Conservation (phyloP, 2,888 invertebrate species). For the Heliconius cydno region DNA sequence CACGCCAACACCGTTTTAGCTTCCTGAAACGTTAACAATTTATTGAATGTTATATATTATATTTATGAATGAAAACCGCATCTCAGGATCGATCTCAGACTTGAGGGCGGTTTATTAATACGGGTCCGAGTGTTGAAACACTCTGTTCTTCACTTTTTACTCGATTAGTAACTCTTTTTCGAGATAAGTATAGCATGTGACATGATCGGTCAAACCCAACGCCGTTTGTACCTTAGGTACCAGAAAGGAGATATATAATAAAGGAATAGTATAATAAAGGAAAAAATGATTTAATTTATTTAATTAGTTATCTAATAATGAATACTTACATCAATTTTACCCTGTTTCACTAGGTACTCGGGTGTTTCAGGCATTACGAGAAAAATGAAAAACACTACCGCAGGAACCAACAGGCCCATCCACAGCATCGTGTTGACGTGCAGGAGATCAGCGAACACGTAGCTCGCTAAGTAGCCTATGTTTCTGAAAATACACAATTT, state of each 20-base stretch:
- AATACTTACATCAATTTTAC: slow-evolving; percentile 74
- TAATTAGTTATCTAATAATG: background rate
- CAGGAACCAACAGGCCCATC: slow-evolving; percentile 70
- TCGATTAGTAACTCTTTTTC: too few relatives aligned
- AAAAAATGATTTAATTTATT: background rate
- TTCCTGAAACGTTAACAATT: slow-evolving; percentile 58
- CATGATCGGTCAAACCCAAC: too few relatives aligned
- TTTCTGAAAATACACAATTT: slow-evolving; percentile 59
- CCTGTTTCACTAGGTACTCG: slow-evolving; percentile 75
- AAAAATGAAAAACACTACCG: slow-evolving; percentile 68
- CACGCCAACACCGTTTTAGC: slow-evolving; percentile 74
- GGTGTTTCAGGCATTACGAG: slow-evolving; percentile 79
- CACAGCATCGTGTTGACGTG: slow-evolving; percentile 67
- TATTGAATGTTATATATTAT: background rate
- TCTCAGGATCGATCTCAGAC: too few relatives aligned
- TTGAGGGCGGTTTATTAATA: too few relatives aligned
- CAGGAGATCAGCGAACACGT: slow-evolving; percentile 70
- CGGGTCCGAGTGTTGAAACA: too few relatives aligned
- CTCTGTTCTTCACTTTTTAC: too few relatives aligned
- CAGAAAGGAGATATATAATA: too few relatives aligned
- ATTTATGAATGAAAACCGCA: too few relatives aligned
- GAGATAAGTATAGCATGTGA: too few relatives aligned
- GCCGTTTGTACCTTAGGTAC: too few relatives aligned
- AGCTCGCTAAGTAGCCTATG: slow-evolving; percentile 74
- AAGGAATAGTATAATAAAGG: too few relatives aligned